Base-by-base conservation (phyloP, 2,797 vertebrate genomes). In the Rhynchotus rufescens region DNA sequence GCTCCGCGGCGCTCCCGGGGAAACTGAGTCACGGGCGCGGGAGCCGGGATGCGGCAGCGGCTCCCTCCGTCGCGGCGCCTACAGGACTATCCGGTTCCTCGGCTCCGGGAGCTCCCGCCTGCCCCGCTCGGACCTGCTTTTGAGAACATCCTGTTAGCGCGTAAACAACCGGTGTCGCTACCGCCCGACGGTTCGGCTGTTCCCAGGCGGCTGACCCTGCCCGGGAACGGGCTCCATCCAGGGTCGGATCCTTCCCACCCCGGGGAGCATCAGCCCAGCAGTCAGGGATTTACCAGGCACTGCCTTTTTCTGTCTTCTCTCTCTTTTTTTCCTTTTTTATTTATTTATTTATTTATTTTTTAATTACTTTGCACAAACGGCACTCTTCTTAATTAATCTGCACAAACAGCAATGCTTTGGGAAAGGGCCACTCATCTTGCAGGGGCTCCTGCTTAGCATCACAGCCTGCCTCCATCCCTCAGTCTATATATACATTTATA, bases 1-100 rank as follows among this genome's bases (percentile, higher is more conserved):
- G 40, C 82, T 79, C 40, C 89, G 32, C 12, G 69, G 17, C 0
- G 1, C 44, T 89, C 77, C 87, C 38, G n/a, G 34, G 65, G 80
- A 93, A 96, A 94, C 82, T 80, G 90, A 89, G 91, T 91, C 84
- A 92, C 20, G 0, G 80, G 38, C 84, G 81, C 67, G 49, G 80
- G 71, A 88, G 90, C 0, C 0, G 22, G 86, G 86, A 96, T 80
- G 60, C 86, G 40, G n/a, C 84, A 77, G 60, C 86, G 40, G n/a
- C 84, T 93, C 88, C 91, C 79, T 84, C 79, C 3, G 6, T 89
- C 2, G 0, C 49, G 85, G 87, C 93, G 67, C 49, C 81, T 94
- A 93, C 82, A 84, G 88, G 95, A 87, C 89, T 89, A 91, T 93
- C 90, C 66, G 42, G 92, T 94, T 96, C 94, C 93, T 92, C 94